A percentile compares a stretch with the other conserved stretches of the same genome.
Conservation (phyloP, 1,140 invertebrate genomes). For the Pemphigus obesinymphae region DNA sequence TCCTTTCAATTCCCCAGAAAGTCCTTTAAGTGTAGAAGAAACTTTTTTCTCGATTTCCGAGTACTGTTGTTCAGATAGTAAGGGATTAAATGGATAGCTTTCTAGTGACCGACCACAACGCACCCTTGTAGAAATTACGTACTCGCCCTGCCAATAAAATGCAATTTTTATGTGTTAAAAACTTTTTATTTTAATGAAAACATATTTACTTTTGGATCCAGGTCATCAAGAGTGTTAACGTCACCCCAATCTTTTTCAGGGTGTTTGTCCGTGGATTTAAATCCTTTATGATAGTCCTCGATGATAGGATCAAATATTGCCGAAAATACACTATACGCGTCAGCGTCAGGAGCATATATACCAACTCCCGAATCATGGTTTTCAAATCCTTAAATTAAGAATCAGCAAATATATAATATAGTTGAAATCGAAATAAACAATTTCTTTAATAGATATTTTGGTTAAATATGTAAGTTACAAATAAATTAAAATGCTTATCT, state of each 20-base stretch:
- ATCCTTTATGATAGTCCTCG: slow-evolving; percentile 91
- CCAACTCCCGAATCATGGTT: slow-evolving; percentile 87
- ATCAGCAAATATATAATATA: too few species aligned
- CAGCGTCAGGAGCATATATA: slow-evolving; percentile 93
- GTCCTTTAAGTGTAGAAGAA: slow-evolving; percentile 69
- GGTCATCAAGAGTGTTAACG: slow-evolving; percentile 77
- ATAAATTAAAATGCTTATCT: too few species aligned
- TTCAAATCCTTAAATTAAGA: slow-evolving; percentile 65
- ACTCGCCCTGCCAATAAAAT: slow-evolving; percentile 60
- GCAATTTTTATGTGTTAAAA: too few species aligned
- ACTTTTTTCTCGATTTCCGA: slow-evolving; percentile 92
- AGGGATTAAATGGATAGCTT: slow-evolving; percentile 95
- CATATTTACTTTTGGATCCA: slow-evolving; percentile 69
- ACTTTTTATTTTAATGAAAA: not conserved
- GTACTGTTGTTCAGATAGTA: slow-evolving; percentile 87
- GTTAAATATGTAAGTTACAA: too few species aligned
- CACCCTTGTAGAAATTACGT: slow-evolving; percentile 89
- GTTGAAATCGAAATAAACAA: too few species aligned
- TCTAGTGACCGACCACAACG: slow-evolving; percentile 87
- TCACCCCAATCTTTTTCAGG: slow-evolving; percentile 91
- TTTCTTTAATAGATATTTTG: too few species aligned
- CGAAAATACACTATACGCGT: slow-evolving; percentile 83
- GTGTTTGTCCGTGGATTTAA: slow-evolving; percentile 89
- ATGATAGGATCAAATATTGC: slow-evolving; percentile 94
- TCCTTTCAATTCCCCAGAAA: slow-evolving; percentile 81